Evolutionary conservation across 2,888 invertebrate species (phyloP), one percentile per base, ranked within the genome.

Genomic region (Odontothrips loti): DNA sequence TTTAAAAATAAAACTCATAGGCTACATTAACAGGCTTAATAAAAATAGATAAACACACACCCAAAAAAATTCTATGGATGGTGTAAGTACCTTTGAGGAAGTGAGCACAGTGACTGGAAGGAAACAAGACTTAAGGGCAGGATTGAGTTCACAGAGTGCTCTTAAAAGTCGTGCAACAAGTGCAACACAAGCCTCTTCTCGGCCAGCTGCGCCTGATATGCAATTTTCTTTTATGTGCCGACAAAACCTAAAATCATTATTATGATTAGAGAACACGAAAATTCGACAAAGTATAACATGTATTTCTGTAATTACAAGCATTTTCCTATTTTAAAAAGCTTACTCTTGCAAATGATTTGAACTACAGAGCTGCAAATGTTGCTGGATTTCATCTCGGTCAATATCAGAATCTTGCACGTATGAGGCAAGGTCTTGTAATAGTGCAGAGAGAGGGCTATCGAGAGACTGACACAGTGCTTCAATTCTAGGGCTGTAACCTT

Each of bases 401-500:
- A 27, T 23, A 75, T 75, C 68, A 23, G 68, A 75, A 8, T 75
- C 68, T 75, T 75, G 68, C n/a, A 75, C 68, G 10, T 75, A 75
- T 75, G 68, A 75, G 27, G 68, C 68, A 27, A 75, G 27, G n/a
- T 75, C 68, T 75, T 75, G 68, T 1, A 75, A 27, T 27, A 75
- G 8, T 12, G 12, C 11, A 27, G 27, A 23, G 4, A 75, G 68
- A 23, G 68, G 68, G 23, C 27, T 12, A 27, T 75, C 68, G 1
- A 75, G 68, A 12, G 23, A 27, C 23, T 75, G 68, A 27, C 85
- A 83, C 80, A 85, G 82, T 12, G 84, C 82, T 1, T 84, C 79
- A 12, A 84, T 83, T 79, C 83, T 82, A 11, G 84, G 84, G 27
- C 83, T 82, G 2, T 83, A 82, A 12, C 84, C 84, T 82, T 83